Evolutionary conservation across 2,888 invertebrate species (phyloP).

Genomic region (Brachycybe producta): DNA sequence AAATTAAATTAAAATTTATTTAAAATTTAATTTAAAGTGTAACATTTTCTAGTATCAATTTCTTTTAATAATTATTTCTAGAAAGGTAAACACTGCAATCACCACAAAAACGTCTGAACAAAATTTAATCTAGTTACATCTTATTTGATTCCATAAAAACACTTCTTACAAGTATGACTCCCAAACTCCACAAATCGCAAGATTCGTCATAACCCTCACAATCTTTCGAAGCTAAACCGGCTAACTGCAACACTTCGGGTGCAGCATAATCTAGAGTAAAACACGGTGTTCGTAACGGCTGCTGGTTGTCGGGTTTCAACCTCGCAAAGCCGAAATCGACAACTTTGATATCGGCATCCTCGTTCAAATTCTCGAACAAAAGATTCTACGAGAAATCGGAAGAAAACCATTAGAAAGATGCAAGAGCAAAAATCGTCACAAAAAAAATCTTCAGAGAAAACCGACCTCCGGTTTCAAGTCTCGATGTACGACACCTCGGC

Average conservation of each 20-base stretch:
- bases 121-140: too few relatives aligned
- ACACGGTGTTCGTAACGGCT: constrained; percentile 63
- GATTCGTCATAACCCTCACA: constrained; percentile 66
- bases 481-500: constrained; percentile 70
- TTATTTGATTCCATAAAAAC: too few relatives aligned
- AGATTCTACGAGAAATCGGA: constrained; percentile 43
- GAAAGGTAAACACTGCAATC: too few relatives aligned
- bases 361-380: constrained; percentile 47
- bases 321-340: constrained; percentile 95
- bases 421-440: background rate
- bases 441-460: background rate
- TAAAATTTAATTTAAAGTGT: background rate
- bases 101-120: too few relatives aligned
- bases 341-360: constrained; percentile 59
- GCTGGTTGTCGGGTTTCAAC: constrained; percentile 46
- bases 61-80: too few relatives aligned
- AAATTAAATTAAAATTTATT: constrained; percentile 14
- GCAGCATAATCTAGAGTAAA: constrained; percentile 91
- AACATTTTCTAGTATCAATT: too few relatives aligned
- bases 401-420: constrained; percentile 1
- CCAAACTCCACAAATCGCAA: constrained; percentile 92
- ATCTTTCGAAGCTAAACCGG: constrained; percentile 32
- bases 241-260: constrained; percentile 72
- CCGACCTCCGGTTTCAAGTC: constrained; percentile 85
- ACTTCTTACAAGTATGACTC: constrained; percentile 69